Evolutionary conservation across 2,888 invertebrate genomes (phyloP).

Genomic region (Leptarthrus brevirostris): DNA sequence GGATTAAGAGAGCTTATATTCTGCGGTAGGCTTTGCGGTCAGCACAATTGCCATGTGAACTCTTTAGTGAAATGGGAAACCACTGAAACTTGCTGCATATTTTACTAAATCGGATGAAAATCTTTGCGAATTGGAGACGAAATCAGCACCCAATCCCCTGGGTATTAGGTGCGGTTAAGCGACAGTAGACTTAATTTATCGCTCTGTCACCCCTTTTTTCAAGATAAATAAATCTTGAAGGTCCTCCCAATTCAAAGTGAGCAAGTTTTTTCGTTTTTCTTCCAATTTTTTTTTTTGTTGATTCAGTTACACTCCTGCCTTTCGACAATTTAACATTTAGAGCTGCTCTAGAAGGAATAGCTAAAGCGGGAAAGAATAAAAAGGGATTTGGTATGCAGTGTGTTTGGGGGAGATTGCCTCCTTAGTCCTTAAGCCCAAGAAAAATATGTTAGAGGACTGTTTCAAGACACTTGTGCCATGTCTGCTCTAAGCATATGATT

Average conservation of each 20-base stretch:
- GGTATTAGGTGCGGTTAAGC: conserved; percentile 45
- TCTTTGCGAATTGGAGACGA: conserved; percentile 27
- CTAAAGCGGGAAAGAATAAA: conserved; percentile 8
- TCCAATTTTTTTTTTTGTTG: conserved; percentile 32
- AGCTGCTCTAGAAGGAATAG: background rate
- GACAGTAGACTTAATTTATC: conserved; percentile 48
- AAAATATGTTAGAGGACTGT: conserved; percentile 32
- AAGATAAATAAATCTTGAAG: conserved; percentile 32
- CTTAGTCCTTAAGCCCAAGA: conserved; percentile 25
- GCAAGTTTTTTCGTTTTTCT: background rate
- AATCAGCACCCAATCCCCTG: conserved; percentile 14
- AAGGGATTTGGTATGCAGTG: background rate
- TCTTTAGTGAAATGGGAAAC: conserved; percentile 39
- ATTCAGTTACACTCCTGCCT: conserved; percentile 28
- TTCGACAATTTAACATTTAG: conserved; percentile 36
- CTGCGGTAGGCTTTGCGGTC: conserved; percentile 28
- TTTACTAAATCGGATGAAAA: conserved; percentile 22
- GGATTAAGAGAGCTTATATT: conserved; percentile 51
- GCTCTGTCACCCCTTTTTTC: conserved; percentile 49
- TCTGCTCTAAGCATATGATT: conserved; percentile 19
- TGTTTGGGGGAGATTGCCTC: conserved; percentile 13
- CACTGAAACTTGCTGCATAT: conserved; percentile 24
- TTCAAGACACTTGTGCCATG: conserved; percentile 27
- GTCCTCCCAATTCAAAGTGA: background rate
- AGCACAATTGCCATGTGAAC: conserved; percentile 20